Base-by-base conservation (phyloP, 2,797 vertebrate genomes). In the Acanthurus tractus region DNA sequence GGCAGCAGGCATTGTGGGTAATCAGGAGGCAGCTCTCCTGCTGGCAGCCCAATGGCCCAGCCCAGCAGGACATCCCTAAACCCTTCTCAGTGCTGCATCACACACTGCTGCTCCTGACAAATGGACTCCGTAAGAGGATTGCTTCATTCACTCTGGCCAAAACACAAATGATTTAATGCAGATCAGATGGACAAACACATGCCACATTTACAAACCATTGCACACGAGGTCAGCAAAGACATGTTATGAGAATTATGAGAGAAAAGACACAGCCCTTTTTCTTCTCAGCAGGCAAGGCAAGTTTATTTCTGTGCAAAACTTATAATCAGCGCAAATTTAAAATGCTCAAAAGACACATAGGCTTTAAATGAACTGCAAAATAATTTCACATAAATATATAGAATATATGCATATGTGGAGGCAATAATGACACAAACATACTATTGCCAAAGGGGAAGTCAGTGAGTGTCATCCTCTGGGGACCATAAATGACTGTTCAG, bases 111-210 rank as follows among this genome's bases (percentile, higher is more conserved):
- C 74, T 56, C 40, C 36, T 53, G 52, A 69, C 55, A 29, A 56
- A 66, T 2, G 36, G 40, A 57, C 52, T 22, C 48, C 20, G 2
- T 86, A 81, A 90, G 86, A 86, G 81, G 79, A 90, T 86, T 76
- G 74, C 38, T 65, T 46, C 44, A 64, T 84, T 74, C 63, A 74
- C 50, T 34, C 13, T 2, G 34, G 25, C 40, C 46, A 46, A 58
- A 63, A 52, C 49, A 48, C 57, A 63, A 2, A 54, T 20, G 10
- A 76, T 63, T 53, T 62, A 68, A 76, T 36, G n/a, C 22, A 64
- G 57, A 59, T 25, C 53, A 52, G 34, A 20, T 1, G 67, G 63
- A 63, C 50, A 69, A 10, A 63, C 45, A 74, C 68, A 72, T 23
- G 2, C 4, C 13, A 23, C 18, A 50, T 7, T 4, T 14, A 69